Evolutionary conservation across 2,797 vertebrate genomes (phyloP), one percentile per base, ranked within the genome.

Genomic region (Cebuella pygmaea): DNA sequence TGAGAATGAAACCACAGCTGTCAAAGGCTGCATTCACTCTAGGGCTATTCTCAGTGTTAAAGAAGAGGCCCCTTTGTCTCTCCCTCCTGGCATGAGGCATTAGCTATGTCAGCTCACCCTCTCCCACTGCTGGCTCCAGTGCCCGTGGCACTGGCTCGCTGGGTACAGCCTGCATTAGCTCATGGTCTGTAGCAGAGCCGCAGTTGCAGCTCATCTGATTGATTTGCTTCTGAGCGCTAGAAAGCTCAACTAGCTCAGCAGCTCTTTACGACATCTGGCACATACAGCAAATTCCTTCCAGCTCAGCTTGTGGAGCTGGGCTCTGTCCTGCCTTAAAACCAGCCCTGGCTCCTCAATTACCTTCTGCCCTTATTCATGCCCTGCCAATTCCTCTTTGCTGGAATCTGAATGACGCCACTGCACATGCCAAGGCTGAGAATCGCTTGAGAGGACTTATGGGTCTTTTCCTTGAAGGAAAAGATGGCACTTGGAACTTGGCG

Each of bases 211-310:
- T 96, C 96, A 93, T 96, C 96, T 94, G 97, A 98, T 55, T 97
- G 98, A 98, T 98, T 97, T 93, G 96, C 96, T 98, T 92, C 92
- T 57, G 93, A 97, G 97, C 90, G 70, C 70, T 80, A 85, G 95
- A 94, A 96, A 98, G 94, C 96, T 97, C 90, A 2, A 76, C 94
- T 55, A 97, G 89, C 97, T 97, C 96, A 95, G 90, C 85, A 64
- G 96, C 94, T 89, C 98, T 98, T 97, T 72, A 96, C 12, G 96
- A 96, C 97, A 97, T 90, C 97, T 97, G 98, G 97, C 97, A 80
- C 92, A 84, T 0, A 46, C 44, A 39, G 17, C 6, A 78, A 90
- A 93, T 90, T 92, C 96, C 95, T 97, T 97, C 96, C 89, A 91
- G 97, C 93, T 89, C 95, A 27, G 27, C 97, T 90, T 1, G 20